Percentiles rank a stretch among this genome's conserved stretches.
Conservation (phyloP, 2,888 invertebrate genomes). For the Oscheius sp. region DNA sequence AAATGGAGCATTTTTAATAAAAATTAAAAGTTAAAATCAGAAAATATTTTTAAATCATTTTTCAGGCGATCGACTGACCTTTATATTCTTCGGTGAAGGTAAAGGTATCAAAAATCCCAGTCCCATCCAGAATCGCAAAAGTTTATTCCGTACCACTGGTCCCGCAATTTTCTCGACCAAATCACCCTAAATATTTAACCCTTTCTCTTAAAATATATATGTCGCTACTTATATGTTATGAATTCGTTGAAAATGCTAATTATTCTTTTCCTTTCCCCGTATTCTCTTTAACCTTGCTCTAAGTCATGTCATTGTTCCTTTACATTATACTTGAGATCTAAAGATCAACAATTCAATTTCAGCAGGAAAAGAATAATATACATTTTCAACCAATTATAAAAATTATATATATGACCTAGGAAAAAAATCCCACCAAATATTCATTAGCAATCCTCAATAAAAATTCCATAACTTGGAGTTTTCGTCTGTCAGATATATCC, state of each 20-base stretch:
- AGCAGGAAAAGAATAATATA: too few species aligned
- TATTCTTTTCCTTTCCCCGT: too few species aligned
- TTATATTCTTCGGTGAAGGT: background rate
- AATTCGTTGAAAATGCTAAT: too few species aligned
- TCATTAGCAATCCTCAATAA: conserved; percentile 60
- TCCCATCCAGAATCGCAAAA: conserved; percentile 49
- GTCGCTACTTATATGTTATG: too few species aligned
- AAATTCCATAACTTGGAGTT: conserved; percentile 62
- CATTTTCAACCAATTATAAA: too few species aligned
- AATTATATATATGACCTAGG: background rate
- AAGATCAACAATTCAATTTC: too few species aligned
- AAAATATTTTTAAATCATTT: too few species aligned
- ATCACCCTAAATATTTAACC: conserved; percentile 53
- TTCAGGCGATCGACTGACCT: conserved; percentile 18
- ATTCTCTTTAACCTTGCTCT: background rate
- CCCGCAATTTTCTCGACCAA: conserved; percentile 57
- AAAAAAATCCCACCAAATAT: conserved; percentile 62
- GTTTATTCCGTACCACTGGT: conserved; percentile 50
- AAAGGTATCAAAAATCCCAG: conserved; percentile 6
- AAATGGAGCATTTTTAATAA: too few species aligned
- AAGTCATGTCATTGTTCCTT: too few species aligned
- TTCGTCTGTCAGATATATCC: conserved; percentile 61
- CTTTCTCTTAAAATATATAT: too few species aligned
- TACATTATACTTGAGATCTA: too few species aligned
- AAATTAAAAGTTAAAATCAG: too few species aligned